These are phyloP conservation scores for Lasioglossum marginatum DNA, from an alignment of 2,888 invertebrate genomes.

Conservation along the genomic window DNA sequence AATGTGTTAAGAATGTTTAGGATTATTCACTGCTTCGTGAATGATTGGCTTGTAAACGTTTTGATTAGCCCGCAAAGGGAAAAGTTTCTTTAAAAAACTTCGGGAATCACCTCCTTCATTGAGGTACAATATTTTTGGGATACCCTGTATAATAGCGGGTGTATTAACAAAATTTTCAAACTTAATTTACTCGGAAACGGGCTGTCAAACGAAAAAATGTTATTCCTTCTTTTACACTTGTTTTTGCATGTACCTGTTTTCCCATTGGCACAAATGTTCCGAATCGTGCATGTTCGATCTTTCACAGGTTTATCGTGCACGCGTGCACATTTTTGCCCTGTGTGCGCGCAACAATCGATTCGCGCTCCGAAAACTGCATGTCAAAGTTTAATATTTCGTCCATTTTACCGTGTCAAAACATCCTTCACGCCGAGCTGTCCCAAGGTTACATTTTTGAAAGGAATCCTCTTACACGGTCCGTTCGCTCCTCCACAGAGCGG, in stretches of 20 bases:
- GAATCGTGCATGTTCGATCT: background rate
- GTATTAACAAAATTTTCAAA: background rate
- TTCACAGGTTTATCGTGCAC: background rate
- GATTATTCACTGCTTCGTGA: too few species aligned
- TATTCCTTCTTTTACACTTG: too few species aligned
- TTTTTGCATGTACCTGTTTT: background rate
- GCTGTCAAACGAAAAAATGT: too few species aligned
- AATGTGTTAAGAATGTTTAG: too few species aligned
- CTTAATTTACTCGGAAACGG: background rate
- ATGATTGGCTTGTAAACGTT: too few species aligned
- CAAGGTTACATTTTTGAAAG: constrained; percentile 60
- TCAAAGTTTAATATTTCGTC: constrained; percentile 29
- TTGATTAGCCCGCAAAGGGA: too few species aligned
- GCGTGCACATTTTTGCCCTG: background rate
- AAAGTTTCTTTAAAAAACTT: too few species aligned
- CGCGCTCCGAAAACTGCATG: constrained; percentile 1
- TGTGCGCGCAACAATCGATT: constrained; percentile 3
- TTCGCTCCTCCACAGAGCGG: constrained; percentile 42
- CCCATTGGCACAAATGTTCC: background rate
- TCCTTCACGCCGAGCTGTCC: constrained; percentile 49
- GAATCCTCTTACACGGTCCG: constrained; percentile 60
- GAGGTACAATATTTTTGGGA: too few species aligned
- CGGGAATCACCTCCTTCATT: too few species aligned
- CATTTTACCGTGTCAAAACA: constrained; percentile 52
- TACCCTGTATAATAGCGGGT: too few species aligned